These are phyloP conservation scores for Anguilla marmorata DNA, from an alignment of 2,797 vertebrate genomes.

Conservation along the genomic window DNA sequence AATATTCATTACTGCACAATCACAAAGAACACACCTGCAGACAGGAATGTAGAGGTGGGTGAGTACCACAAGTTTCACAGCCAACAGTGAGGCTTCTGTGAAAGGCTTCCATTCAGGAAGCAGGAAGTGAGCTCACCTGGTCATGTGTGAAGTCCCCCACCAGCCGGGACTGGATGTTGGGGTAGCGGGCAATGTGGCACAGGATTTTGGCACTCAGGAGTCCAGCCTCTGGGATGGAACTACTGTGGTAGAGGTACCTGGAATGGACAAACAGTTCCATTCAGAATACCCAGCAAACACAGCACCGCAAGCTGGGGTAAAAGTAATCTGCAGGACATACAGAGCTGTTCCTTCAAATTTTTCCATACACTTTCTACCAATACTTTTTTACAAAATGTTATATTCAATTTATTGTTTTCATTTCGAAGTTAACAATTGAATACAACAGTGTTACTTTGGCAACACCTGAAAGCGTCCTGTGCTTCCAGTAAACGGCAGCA, in stretches of 20 bases:
- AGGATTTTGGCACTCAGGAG: conserved; percentile 96
- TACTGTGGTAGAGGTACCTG: conserved; percentile 93
- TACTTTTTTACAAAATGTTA: neutral
- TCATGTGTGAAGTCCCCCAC: conserved; percentile 97
- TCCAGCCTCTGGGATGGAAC: conserved; percentile 88
- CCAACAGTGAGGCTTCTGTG: neutral
- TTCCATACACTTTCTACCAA: neutral
- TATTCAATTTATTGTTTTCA: neutral
- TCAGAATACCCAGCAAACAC: neutral
- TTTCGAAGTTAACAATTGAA: neutral
- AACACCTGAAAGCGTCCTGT: neutral
- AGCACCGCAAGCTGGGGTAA: neutral
- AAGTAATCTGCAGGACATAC: neutral
- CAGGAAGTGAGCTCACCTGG: conserved; percentile 71
- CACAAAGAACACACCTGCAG: neutral
- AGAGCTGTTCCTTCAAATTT: neutral
- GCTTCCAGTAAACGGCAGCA: neutral
- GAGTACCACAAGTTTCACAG: neutral
- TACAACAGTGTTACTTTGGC: too few relatives aligned
- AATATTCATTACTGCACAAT: neutral
- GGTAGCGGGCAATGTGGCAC: conserved; percentile 88
- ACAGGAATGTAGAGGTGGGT: neutral
- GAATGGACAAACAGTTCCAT: conserved; percentile 35
- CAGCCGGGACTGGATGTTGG: conserved; percentile 91
- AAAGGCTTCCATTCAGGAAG: neutral